phyloP scores from a whole-genome alignment of 53 echinoderm and acorn worm genomes.

The Astropecten irregularis region DNA sequence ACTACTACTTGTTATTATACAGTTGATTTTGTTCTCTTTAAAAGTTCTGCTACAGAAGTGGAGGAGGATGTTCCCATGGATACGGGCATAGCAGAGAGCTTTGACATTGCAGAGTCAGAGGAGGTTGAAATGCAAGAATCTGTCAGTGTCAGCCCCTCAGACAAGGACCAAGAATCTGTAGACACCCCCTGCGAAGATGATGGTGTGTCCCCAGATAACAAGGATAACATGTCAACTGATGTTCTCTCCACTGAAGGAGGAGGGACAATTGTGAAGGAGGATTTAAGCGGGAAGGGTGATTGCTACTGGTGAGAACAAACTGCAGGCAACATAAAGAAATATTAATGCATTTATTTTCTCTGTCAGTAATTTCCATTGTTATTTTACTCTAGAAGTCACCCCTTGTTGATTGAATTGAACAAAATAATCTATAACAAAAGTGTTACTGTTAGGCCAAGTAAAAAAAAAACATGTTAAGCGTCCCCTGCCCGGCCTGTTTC shows the following conservation, averaged over 20 bases:
- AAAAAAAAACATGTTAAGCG: too few species aligned
- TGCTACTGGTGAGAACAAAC: slow-evolving; percentile 28
- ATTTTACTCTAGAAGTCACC: too few species aligned
- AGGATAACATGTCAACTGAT: slow-evolving; percentile 17
- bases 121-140: slow-evolving; percentile 62
- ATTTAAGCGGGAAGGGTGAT: slow-evolving; percentile 7
- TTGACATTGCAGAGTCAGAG: slow-evolving; percentile 23
- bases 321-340: too few species aligned
- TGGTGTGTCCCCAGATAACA: slow-evolving; percentile 14
- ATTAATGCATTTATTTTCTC: too few species aligned
- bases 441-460: too few species aligned
- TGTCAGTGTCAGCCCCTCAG: neutral
- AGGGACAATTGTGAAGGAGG: neutral
- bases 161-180: slow-evolving; percentile 4
- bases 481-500: too few species aligned
- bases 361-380: too few species aligned
- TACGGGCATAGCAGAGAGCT: slow-evolving; percentile 42
- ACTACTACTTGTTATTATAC: too few species aligned
- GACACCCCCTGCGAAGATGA: slow-evolving; percentile 35
- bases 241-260: slow-evolving; percentile 16
- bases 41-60: slow-evolving; percentile 48
- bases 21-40: neutral
- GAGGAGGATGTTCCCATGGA: slow-evolving; percentile 64
- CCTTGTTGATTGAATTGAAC: too few species aligned
- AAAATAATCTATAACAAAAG: too few species aligned